Evolutionary conservation across 2,888 invertebrate species (phyloP), one percentile per base, ranked within the genome.

Genomic region (Drosophila affinis): DNA sequence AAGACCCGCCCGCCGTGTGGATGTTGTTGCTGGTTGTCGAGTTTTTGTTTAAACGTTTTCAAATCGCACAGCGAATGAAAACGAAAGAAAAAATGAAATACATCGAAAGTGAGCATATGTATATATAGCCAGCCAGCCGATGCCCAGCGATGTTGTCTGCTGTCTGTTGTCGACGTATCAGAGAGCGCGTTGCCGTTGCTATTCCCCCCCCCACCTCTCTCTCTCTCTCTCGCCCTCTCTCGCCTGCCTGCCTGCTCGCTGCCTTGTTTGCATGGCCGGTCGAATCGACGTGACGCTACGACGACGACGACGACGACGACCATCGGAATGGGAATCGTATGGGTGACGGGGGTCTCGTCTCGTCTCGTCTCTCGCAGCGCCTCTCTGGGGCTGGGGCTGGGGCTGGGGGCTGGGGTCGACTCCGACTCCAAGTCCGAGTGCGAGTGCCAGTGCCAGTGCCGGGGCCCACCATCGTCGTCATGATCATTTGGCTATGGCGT

Each of bases 41-140:
- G 72, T 81, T 83, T 79, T 77, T 86, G 76, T 75, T 86, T 87
- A 86, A 86, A 86, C 82, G 87, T 85, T 86, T 86, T 87, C 79
- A 77, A 86, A 86, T 87, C 85, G 85, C 87, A 70, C 87, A 87
- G 87, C 85, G 85, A 86, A 86, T 86, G 87, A 86, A 86, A 86
- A 87, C 87, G 85, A 86, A 86, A 86, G 87, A 86, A 82, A 83
- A 86, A 86, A 86, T 86, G 83, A 87, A 77, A 86, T 82, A 86
- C 85, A 86, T 87, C 87, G 85, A 87, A 86, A 86, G 85, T 86
- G 77, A 86, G 82, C 87, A 86, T 82, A 82, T 77, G 76, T 59
- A 82, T 77, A 79, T 59, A 61, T 61, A 74, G 72, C 71, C 67
- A 74, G 73, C 29, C 29, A 29, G 29, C 29, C 29, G 29, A 29